Base-by-base conservation (phyloP, 2,113 vertebrate genomes). In the Poeciliopsis retropinna region DNA sequence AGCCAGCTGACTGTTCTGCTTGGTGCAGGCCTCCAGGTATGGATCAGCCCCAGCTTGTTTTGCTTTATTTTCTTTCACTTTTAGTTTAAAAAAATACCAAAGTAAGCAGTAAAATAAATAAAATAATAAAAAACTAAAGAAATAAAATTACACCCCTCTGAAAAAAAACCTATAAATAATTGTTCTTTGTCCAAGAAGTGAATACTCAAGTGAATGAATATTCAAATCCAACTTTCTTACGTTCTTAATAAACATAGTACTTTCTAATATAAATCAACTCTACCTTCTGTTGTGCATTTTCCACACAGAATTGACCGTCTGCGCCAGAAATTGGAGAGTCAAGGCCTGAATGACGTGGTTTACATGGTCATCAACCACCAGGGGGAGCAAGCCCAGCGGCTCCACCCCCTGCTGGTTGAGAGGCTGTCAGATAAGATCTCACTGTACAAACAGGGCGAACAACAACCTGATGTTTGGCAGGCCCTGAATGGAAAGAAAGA, bases 1-100 rank as follows among this genome's bases (percentile, higher is more conserved):
- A 80, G 97, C 97, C 57, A 99, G 96, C 94, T 99, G 98, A 98
- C 90, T 91, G 17, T 90, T 96, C 89, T 99, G 98, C 66, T 80
- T 97, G 90, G 87, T 89, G 94, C 98, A 99, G 96, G 97, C 97
- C 2, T 94, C 96, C 88, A 95, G 94, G 98, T 99, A 85, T 78
- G 66, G 67, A 32, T 0, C 25, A 47, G 44, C 44, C 19, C 60
- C 41, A 5, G 64, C 64, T 41, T 62, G 15, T n/a, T 60, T 1
- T 27, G 19, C 61, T 14, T 29, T 66, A n/a, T 44, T 44, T 17
- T 13, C 4, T 27, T 28, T 15, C 57, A 71, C 25, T 34, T 34
- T n/a, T 31, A 25, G n/a, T 31, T 31, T 9, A 57, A n/a, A 54
- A n/a, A 57, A 57, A 10, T 22, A n/a, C 51, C 22, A 8, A 54